These are phyloP conservation scores for Hedychridium roseum DNA, from an alignment of 2,888 invertebrate genomes.

Conservation along the genomic window DNA sequence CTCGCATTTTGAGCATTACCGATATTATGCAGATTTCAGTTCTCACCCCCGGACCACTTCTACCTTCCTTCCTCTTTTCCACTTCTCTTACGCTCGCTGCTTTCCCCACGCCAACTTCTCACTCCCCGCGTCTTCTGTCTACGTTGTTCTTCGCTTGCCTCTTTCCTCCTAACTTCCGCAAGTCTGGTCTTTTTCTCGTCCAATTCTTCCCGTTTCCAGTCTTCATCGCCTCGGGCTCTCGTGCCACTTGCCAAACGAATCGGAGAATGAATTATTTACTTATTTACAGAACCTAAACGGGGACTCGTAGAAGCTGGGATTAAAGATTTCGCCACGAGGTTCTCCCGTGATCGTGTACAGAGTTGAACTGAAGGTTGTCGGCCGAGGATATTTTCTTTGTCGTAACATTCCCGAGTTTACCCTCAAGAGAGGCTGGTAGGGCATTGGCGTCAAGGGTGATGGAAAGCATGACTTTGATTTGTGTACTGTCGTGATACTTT, in stretches of 20 bases:
- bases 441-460: conserved; percentile 8
- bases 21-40: conserved; percentile 61
- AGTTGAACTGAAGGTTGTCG: no score
- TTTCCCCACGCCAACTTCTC: conserved; percentile 1
- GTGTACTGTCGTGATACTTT: no score
- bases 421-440: no score
- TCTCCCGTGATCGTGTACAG: no score
- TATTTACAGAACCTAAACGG: conserved; percentile 60
- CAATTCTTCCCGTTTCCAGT: not conserved
- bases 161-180: not conserved
- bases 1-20: conserved; percentile 61
- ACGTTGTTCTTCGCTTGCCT: conserved; percentile 21
- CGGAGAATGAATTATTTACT: conserved; percentile 60
- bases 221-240: conserved; percentile 22
- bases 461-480: no score
- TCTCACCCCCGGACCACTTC: conserved; percentile 20
- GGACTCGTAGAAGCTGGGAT: conserved; percentile 34
- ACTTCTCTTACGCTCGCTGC: no score
- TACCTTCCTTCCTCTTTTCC: conserved; percentile 15
- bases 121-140: conserved; percentile 17
- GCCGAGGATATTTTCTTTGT: no score
- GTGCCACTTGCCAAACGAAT: conserved; percentile 52
- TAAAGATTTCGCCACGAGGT: conserved; percentile 6
- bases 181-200: not conserved
- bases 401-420: no score